These are phyloP conservation scores for Steatocranus sp. DNA, from an alignment of 2,797 vertebrate species.

Conservation along the genomic window DNA sequence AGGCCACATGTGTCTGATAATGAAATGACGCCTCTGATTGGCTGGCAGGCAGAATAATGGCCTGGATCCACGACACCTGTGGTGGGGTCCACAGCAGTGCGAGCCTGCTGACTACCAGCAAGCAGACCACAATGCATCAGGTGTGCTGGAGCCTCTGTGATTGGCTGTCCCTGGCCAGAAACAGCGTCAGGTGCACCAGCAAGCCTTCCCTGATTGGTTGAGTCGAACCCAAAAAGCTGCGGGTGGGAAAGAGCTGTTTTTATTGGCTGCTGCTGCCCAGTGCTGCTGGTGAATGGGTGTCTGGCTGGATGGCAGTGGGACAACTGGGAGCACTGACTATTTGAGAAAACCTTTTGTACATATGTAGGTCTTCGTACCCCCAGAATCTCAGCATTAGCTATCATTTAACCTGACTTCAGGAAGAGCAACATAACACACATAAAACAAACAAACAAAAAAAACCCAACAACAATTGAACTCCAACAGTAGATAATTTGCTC, in stretches of 20 bases:
- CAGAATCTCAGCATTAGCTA: background rate
- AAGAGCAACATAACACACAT: background rate
- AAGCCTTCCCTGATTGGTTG: slow-evolving; percentile 53
- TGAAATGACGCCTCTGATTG: slow-evolving; percentile 48
- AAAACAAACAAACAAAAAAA: background rate
- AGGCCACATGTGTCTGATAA: slow-evolving; percentile 54
- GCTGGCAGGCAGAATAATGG: slow-evolving; percentile 35
- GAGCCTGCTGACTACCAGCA: slow-evolving; percentile 18
- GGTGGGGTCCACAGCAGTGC: slow-evolving; percentile 26
- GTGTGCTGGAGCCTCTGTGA: slow-evolving; percentile 51
- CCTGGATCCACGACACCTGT: slow-evolving; percentile 59
- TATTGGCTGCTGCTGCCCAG: slow-evolving; percentile 48
- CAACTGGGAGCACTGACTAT: slow-evolving; percentile 30
- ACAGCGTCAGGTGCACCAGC: slow-evolving; percentile 64
- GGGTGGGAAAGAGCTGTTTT: slow-evolving; percentile 37
- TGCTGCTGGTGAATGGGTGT: slow-evolving; percentile 54
- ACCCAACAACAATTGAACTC: background rate
- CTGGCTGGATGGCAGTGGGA: slow-evolving; percentile 52
- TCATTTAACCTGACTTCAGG: background rate
- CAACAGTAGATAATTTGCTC: slow-evolving; percentile 33
- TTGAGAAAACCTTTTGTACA: slow-evolving; percentile 3
- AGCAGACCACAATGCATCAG: slow-evolving; percentile 58
- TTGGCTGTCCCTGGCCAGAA: slow-evolving; percentile 60
- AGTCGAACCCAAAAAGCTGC: slow-evolving; percentile 50
- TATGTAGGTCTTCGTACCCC: background rate